Base-by-base conservation (phyloP, 1,140 invertebrate species). In the Drosophila sproati region DNA sequence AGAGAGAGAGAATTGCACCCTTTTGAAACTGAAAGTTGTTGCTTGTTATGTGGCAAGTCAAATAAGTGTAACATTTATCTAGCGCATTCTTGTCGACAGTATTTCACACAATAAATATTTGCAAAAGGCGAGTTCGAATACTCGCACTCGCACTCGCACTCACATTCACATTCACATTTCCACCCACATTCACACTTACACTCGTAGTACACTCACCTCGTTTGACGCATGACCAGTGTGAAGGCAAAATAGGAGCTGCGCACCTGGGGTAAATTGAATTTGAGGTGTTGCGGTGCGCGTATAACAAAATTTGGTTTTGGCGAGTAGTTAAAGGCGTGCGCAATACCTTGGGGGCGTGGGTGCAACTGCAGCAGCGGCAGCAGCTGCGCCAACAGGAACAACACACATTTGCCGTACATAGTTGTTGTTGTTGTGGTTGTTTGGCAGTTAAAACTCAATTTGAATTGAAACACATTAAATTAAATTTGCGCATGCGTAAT, bases 161-260 rank as follows among this genome's bases (percentile, higher is more conserved):
- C 41, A 2, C 28, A 20, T 2, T 6, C 31, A 20, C 29, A 34
- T 8, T 41, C 28, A 8, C 5, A 45, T 4, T 43, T 20, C 29
- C 56, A 35, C 31, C 47, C 35, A 34, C 47, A 29, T 6, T 47
- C 8, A 12, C 48, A 28, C 20, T 34, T 34, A 2, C 10, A 8
- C 7, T 41, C 51, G 34, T 55, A n/a, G 4, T 2, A 29, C 59
- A 71, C 90, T 91, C 68, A 92, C 91, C 91, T 92, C 39, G 81
- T 80, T n/a, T 61, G 48, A 20, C 91, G 89, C 59, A 92, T 82
- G 52, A 92, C 86, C 45, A 92, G 51, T 6, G 91, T 88, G 60
- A 77, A 92, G 66, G 89, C 91, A 62, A 92, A 92, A 51, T 92
- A 92, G 54, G 91, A 92, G 74, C 91, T 92, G 41, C 91, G 82